Conservation (phyloP, 2,888 invertebrate genomes). For the Ophioninae sp. region DNA sequence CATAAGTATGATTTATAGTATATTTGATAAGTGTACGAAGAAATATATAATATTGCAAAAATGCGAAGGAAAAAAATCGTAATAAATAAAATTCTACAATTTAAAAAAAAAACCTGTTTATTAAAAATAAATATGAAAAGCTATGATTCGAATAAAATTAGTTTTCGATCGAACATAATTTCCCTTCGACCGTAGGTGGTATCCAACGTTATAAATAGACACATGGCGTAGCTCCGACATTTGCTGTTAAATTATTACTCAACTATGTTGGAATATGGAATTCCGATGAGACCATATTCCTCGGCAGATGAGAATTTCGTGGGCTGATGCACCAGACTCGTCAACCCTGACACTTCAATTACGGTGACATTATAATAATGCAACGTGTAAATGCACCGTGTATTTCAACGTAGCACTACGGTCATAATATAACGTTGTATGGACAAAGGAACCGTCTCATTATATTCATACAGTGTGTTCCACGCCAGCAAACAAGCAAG, state of each 20-base stretch:
- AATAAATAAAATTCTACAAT: background rate
- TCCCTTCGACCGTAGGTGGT: background rate
- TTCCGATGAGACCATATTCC: conserved; percentile 35
- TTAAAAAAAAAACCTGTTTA: background rate
- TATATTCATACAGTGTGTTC: background rate
- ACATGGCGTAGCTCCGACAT: conserved; percentile 14
- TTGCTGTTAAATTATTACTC: conserved; percentile 34
- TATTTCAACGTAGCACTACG: background rate
- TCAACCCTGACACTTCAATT: conserved; percentile 50
- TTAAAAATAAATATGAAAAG: background rate
- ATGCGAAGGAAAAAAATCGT: background rate
- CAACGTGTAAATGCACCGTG: conserved; percentile 2
- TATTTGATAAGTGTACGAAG: too few species aligned
- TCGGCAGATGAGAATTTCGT: conserved; percentile 26
- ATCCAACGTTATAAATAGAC: conserved; percentile 1
- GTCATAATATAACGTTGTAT: background rate
- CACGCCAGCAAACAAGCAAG: background rate
- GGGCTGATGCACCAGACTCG: conserved; percentile 34
- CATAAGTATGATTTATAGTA: too few species aligned
- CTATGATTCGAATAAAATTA: background rate
- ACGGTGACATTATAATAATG: conserved; percentile 38
- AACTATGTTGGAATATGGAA: conserved; percentile 32
- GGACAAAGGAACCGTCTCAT: conserved; percentile 8
- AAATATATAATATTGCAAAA: too few species aligned
- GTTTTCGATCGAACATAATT: background rate